phyloP scores from a whole-genome alignment of 2,888 invertebrate genomes.

The Hypolimnas misippus region DNA sequence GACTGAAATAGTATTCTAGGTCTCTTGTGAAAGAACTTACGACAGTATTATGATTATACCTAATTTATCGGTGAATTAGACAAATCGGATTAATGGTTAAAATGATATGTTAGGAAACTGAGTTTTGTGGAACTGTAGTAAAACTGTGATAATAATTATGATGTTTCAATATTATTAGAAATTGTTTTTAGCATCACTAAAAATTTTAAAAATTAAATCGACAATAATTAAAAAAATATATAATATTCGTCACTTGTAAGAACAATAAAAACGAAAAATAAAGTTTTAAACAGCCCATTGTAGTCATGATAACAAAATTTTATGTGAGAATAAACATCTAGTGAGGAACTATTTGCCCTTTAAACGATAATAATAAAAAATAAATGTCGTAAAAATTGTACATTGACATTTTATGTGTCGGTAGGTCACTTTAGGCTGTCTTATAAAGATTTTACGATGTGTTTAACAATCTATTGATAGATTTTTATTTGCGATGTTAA shows the following conservation, averaged over 20 bases:
- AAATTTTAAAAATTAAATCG: too few relatives aligned
- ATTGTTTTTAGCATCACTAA: too few relatives aligned
- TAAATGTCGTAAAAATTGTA: slow-evolving; percentile 32
- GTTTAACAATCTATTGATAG: slow-evolving; percentile 18
- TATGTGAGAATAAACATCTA: slow-evolving; percentile 27
- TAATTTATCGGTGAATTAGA: slow-evolving; percentile 34
- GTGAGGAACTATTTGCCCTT: slow-evolving; percentile 14
- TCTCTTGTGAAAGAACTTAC: slow-evolving; percentile 30
- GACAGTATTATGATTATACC: slow-evolving; percentile 22
- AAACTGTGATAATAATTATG: background rate
- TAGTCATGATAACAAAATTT: background rate
- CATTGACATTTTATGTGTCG: slow-evolving; percentile 34
- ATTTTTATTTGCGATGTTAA: slow-evolving; percentile 11
- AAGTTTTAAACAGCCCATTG: background rate
- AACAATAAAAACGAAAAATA: background rate
- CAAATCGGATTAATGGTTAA: slow-evolving; percentile 23
- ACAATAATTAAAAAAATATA: too few relatives aligned
- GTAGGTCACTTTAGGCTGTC: slow-evolving; percentile 16
- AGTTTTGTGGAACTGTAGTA: background rate
- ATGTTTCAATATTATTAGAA: background rate
- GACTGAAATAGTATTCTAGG: slow-evolving; percentile 15
- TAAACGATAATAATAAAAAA: slow-evolving; percentile 24
- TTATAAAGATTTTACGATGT: slow-evolving; percentile 29
- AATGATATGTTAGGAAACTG: slow-evolving; percentile 3
- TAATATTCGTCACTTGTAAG: too few relatives aligned